Evolutionary conservation across 2,888 invertebrate genomes (phyloP).

Genomic region (Temnothorax rugatulus): DNA sequence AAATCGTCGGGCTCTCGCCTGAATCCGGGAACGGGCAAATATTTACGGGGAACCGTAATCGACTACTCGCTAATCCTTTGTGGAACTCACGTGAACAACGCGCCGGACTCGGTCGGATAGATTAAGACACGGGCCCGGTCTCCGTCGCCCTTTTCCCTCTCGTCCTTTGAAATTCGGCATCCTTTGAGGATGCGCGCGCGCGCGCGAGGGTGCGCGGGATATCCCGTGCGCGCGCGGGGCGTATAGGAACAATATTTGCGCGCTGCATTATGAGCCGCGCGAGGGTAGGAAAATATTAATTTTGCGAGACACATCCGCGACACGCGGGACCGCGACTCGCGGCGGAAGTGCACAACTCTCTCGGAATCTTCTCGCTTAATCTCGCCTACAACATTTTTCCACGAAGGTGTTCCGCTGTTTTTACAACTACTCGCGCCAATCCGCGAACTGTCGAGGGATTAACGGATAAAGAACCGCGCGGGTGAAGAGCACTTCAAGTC

Average conservation of each 20-base stretch:
- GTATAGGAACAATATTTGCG: constrained; percentile 72
- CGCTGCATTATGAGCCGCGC: constrained; percentile 64
- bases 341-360: not conserved
- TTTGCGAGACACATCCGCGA: constrained; percentile 3
- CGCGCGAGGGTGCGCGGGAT: constrained; percentile 52
- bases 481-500: not conserved
- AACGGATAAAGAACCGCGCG: not conserved
- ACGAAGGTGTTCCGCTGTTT: not conserved
- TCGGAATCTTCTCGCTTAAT: constrained; percentile 4
- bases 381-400: not conserved
- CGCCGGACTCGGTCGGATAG: constrained; percentile 58
- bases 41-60: constrained; percentile 74
- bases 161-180: constrained; percentile 71
- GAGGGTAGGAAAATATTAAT: constrained; percentile 47
- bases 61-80: constrained; percentile 73
- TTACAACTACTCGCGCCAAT: constrained; percentile 8
- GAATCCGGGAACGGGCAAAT: constrained; percentile 72
- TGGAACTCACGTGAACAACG: constrained; percentile 53
- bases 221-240: constrained; percentile 2
- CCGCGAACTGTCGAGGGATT: constrained; percentile 13
- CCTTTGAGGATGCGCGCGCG: constrained; percentile 67
- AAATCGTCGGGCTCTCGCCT: constrained; percentile 58
- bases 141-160: constrained; percentile 38
- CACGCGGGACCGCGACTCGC: not conserved
- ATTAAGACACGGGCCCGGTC: constrained; percentile 55